phyloP scores from a whole-genome alignment of 2,113 vertebrate genomes.

The Caloenas nicobarica region DNA sequence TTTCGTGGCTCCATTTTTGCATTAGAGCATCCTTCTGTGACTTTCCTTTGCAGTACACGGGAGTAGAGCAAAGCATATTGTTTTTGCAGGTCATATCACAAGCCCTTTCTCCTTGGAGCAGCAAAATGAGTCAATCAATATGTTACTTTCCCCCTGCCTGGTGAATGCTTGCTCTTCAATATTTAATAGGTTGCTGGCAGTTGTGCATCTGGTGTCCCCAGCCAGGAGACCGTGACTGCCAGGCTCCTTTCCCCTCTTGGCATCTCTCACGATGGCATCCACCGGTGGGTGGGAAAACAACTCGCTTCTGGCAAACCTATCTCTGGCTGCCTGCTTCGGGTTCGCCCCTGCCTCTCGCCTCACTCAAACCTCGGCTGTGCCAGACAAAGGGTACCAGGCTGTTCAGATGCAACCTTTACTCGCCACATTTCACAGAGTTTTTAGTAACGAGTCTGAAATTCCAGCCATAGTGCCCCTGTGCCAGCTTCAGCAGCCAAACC shows the following conservation, averaged over 20 bases:
- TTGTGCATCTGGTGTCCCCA: not conserved
- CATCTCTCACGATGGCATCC: not conserved
- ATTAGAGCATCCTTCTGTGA: not conserved
- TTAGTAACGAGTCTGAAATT: not conserved
- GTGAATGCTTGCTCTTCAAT: constrained; percentile 33
- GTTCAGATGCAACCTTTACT: not conserved
- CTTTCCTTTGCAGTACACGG: not conserved
- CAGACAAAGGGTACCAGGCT: not conserved
- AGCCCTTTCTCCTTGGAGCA: not conserved
- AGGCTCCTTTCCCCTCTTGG: not conserved
- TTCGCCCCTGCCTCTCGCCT: not conserved
- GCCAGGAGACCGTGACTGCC: not conserved
- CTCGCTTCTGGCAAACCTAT: not conserved
- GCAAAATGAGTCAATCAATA: constrained; percentile 25
- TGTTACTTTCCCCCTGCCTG: not conserved
- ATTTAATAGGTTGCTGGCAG: constrained; percentile 50
- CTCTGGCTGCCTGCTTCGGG: not conserved
- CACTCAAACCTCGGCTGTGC: not conserved
- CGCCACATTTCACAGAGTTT: not conserved
- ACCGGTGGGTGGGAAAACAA: not conserved
- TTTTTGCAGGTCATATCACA: not conserved
- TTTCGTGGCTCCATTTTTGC: fast-evolving
- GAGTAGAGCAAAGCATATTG: not conserved
- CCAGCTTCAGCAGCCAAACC: not conserved
- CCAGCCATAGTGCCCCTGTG: fast-evolving